A percentile compares a stretch with the other conserved stretches of the same genome.
Conservation (phyloP, 2,888 invertebrate genomes). For the Odiellus spinosus region DNA sequence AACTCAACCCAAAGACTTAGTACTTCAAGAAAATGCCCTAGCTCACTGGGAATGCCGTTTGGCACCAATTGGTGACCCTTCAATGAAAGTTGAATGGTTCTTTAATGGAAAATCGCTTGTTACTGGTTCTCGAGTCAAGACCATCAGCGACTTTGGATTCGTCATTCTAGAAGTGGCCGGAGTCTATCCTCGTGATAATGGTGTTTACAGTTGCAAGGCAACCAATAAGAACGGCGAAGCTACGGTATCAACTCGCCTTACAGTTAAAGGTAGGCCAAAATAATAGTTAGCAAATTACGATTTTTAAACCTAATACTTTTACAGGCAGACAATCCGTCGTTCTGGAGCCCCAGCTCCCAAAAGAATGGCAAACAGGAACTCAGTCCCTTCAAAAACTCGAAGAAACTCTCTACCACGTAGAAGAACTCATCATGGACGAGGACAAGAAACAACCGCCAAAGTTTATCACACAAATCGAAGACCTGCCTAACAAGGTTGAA, state of each 20-base stretch:
- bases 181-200: constrained; percentile 91
- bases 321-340: constrained; percentile 47
- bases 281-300: background rate
- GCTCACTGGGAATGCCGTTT: constrained; percentile 87
- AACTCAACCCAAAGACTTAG: constrained; percentile 67
- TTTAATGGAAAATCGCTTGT: constrained; percentile 28
- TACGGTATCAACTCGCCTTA: constrained; percentile 51
- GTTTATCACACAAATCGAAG: constrained; percentile 74
- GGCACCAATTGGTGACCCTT: constrained; percentile 83
- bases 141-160: constrained; percentile 93
- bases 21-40: constrained; percentile 38
- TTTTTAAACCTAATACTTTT: background rate
- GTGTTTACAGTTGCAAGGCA: constrained; percentile 85
- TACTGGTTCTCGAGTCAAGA: constrained; percentile 66
- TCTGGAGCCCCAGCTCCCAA: constrained; percentile 72
- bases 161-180: constrained; percentile 91
- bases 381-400: constrained; percentile 79
- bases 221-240: constrained; percentile 86
- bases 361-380: constrained; percentile 70
- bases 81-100: constrained; percentile 39
- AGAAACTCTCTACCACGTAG: constrained; percentile 34
- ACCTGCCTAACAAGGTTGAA: constrained; percentile 66
- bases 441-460: constrained; percentile 39
- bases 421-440: constrained; percentile 14
- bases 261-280: constrained; percentile 47